These are phyloP conservation scores for Leucophenga maculata DNA, from an alignment of 2,888 invertebrate species.

Conservation along the genomic window DNA sequence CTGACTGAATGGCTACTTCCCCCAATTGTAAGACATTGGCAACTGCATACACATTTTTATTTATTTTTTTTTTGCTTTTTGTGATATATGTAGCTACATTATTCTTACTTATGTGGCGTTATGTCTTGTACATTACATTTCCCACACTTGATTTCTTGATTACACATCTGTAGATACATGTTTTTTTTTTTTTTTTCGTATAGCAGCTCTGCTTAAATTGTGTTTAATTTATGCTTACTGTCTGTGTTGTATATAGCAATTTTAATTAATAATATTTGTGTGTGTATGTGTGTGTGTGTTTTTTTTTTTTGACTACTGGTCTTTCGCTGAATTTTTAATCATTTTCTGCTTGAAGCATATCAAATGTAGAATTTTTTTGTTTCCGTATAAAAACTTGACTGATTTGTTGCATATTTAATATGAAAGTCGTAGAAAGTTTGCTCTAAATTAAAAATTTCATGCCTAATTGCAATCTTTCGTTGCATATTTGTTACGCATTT, in stretches of 20 bases:
- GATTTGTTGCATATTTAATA: too few relatives aligned
- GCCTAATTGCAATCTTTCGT: too few relatives aligned
- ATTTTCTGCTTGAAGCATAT: too few relatives aligned
- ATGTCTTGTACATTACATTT: neutral
- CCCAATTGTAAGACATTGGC: too few relatives aligned
- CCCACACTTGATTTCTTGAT: neutral
- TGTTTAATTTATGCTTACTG: neutral
- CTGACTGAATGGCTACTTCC: neutral
- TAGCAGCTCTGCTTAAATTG: neutral
- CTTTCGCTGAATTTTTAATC: too few relatives aligned
- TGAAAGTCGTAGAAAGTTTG: too few relatives aligned
- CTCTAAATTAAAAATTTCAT: too few relatives aligned
- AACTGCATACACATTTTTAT: neutral
- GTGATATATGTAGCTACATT: neutral
- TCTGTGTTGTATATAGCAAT: neutral
- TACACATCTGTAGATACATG: neutral
- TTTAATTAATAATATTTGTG: neutral
- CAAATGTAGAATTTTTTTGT: too few relatives aligned
- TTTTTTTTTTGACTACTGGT: neutral
- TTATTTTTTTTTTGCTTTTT: neutral
- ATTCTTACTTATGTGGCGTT: conserved; percentile 2
- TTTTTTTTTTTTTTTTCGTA: neutral
- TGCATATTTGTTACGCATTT: too few relatives aligned
- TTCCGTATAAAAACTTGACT: too few relatives aligned
- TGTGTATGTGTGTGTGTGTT: too few relatives aligned